phyloP scores from a whole-genome alignment of 2,888 invertebrate genomes.

The Drosophila tripunctata region DNA sequence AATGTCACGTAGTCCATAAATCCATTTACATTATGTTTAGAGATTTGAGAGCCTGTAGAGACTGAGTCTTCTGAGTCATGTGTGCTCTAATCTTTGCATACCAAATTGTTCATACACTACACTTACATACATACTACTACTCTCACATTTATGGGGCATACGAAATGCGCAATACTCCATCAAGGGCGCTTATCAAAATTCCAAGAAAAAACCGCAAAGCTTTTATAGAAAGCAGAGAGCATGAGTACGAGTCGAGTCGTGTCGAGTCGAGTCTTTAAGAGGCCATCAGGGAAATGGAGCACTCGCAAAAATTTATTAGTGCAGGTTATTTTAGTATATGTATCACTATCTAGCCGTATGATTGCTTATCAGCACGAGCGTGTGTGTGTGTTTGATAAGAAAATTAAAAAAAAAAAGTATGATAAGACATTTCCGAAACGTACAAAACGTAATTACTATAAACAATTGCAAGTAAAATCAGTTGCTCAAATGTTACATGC shows the following conservation, averaged over 20 bases:
- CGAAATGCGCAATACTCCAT: slow-evolving; percentile 23
- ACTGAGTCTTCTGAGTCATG: slow-evolving; percentile 10
- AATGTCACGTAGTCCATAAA: slow-evolving; percentile 65
- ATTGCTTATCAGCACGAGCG: slow-evolving; percentile 53
- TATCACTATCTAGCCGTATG: background rate
- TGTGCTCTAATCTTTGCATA: slow-evolving; percentile 11
- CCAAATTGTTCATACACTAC: background rate
- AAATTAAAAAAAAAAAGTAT: background rate
- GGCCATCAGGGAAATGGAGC: slow-evolving; percentile 34
- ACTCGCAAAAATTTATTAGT: slow-evolving; percentile 66
- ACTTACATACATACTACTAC: background rate
- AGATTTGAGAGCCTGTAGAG: slow-evolving; percentile 1
- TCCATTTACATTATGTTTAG: background rate
- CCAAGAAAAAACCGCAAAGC: too few relatives aligned
- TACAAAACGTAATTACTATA: too few relatives aligned
- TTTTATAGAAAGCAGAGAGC: background rate
- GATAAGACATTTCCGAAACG: too few relatives aligned
- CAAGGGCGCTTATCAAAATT: slow-evolving; percentile 62
- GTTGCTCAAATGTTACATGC: too few relatives aligned
- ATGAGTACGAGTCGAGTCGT: background rate
- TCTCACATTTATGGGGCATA: background rate
- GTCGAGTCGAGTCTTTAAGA: slow-evolving; percentile 1
- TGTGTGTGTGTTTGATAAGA: too few relatives aligned
- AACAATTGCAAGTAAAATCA: too few relatives aligned
- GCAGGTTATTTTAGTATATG: slow-evolving; percentile 63